These are phyloP conservation scores for Hoplodrina blanda DNA, from an alignment of 2,888 invertebrate species.

Conservation along the genomic window DNA sequence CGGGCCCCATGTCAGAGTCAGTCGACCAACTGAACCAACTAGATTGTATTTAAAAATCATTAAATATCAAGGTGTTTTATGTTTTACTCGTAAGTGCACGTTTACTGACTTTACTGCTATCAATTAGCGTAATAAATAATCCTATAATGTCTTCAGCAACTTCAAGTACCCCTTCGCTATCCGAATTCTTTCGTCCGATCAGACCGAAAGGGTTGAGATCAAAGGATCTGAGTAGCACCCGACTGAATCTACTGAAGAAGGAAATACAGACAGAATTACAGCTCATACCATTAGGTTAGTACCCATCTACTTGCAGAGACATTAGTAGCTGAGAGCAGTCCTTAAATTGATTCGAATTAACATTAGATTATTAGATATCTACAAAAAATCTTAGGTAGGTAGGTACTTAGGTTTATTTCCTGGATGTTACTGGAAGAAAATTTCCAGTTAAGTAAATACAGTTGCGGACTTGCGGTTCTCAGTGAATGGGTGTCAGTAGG, in stretches of 20 bases:
- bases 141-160: slow-evolving; percentile 72
- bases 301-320: not conserved
- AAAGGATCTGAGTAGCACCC: slow-evolving; percentile 82
- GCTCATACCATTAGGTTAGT: slow-evolving; percentile 85
- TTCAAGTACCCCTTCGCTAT: slow-evolving; percentile 79
- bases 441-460: no score
- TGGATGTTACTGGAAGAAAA: no score
- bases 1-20: not conserved
- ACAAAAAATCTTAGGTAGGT: no score
- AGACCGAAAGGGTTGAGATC: slow-evolving; percentile 80
- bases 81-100: not conserved
- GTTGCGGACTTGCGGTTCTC: no score
- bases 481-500: no score
- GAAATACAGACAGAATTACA: slow-evolving; percentile 91
- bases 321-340: not conserved
- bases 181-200: slow-evolving; percentile 84
- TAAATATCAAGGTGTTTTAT: not conserved
- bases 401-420: no score
- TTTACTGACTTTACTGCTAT: not conserved
- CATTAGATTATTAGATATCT: no score
- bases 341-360: not conserved
- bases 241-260: slow-evolving; percentile 89
- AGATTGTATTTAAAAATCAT: slow-evolving; percentile 16
- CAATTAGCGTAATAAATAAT: not conserved
- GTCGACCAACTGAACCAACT: slow-evolving; percentile 29